Evolutionary conservation across 1,140 invertebrate genomes (phyloP), one percentile per base, ranked within the genome.

Genomic region (Phymorhynchus buccinoides): DNA sequence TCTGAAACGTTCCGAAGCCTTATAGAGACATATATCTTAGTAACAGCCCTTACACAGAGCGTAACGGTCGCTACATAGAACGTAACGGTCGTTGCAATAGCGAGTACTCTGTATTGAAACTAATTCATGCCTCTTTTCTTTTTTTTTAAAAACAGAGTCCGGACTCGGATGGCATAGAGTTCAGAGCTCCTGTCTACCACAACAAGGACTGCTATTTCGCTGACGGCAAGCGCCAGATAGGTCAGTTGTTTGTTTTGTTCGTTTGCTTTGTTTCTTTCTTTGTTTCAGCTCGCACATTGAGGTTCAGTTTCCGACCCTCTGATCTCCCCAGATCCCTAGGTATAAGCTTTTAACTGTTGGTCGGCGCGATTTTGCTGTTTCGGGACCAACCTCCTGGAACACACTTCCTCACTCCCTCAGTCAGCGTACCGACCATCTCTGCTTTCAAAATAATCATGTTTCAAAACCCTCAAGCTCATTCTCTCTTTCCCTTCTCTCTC

Each of bases 131-230:
- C n/a, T n/a, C n/a, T n/a, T n/a, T n/a, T n/a, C n/a, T n/a, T n/a
- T n/a, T n/a, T n/a, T n/a, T n/a, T n/a, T n/a, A n/a, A n/a, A n/a
- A n/a, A n/a, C n/a, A n/a, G 81, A 83, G 62, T 27, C 66, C 81
- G 9, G 41, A 22, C 37, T 71, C 39, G 4, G 22, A 32, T n/a
- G 48, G 32, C 14, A 22, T 66, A 9, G 81, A 83, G 30, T 37
- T 83, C 62, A 71, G 42, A 39, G 22, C 81, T 6, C n/a, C 81
- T 32, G 66, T 83, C 35, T 83, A 71, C 41, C 81, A 83, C 41
- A 83, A 44, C 66, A 83, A 83, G 41, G 81, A 83, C 1, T 83
- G 81, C 81, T 83, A 83, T 66, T 83, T 83, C 39, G 30, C 56
- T 4, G 81, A 83, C 32, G 81, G 81, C 27, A n/a, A 42, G 4